Conservation (phyloP, 1,140 invertebrate genomes). For the Pseudomyrmex flavicornis region DNA sequence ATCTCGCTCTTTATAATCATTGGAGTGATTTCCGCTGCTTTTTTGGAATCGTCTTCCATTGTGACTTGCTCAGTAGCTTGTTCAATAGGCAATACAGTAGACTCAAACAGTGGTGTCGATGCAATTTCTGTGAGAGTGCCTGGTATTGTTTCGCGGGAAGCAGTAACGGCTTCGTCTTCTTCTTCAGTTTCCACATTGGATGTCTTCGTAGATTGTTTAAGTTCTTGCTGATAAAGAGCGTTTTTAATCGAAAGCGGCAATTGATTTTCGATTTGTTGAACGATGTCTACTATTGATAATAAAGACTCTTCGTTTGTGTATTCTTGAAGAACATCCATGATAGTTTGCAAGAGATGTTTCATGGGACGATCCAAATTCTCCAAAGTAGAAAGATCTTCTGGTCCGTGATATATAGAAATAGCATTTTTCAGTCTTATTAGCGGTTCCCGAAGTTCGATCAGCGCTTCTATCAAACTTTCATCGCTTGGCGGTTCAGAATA, state of each 20-base stretch:
- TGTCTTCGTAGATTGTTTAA: slow-evolving; percentile 63
- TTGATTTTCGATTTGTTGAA: slow-evolving; percentile 75
- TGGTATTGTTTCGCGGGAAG: slow-evolving; percentile 48
- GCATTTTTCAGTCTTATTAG: slow-evolving; percentile 65
- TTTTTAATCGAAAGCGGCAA: slow-evolving; percentile 73
- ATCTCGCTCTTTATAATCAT: background rate
- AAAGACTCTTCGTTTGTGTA: slow-evolving; percentile 63
- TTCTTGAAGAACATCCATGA: slow-evolving; percentile 62
- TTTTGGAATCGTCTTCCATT: slow-evolving; percentile 48
- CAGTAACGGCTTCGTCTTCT: slow-evolving; percentile 40
- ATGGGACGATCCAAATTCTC: slow-evolving; percentile 69
- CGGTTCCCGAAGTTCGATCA: slow-evolving; percentile 72
- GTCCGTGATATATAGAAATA: slow-evolving; percentile 65
- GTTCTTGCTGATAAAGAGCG: slow-evolving; percentile 68
- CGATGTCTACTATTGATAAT: slow-evolving; percentile 65
- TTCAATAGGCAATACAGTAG: slow-evolving; percentile 17
- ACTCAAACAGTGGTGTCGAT: background rate
- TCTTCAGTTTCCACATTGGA: slow-evolving; percentile 51
- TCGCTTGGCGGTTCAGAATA: slow-evolving; percentile 75
- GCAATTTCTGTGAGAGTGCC: slow-evolving; percentile 49
- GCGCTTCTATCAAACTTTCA: slow-evolving; percentile 69
- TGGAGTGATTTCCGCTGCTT: background rate
- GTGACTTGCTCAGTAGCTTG: slow-evolving; percentile 41
- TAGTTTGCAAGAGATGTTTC: slow-evolving; percentile 66
- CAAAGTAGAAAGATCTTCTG: slow-evolving; percentile 65